Evolutionary conservation across 2,888 invertebrate genomes (phyloP), one percentile per base, ranked within the genome.

Genomic region (Abrostola triplasia): DNA sequence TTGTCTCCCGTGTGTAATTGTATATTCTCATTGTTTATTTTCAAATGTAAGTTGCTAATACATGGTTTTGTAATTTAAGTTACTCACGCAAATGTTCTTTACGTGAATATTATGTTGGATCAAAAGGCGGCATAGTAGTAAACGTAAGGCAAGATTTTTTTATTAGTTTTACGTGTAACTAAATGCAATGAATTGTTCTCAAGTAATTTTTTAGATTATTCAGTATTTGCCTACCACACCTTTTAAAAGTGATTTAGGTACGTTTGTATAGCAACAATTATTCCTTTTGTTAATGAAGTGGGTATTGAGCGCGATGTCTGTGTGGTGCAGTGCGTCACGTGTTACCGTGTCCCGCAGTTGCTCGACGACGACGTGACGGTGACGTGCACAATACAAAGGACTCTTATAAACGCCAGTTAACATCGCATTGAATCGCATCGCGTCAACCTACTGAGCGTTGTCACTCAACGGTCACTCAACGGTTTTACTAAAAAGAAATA

Each of bases 401-500:
- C 82, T 85, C 87, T 85, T 84, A 84, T 82, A 84, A 87, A 84
- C 81, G 84, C 80, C 79, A 84, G 81, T 85, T 85, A 84, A 84
- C 86, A 79, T 80, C 80, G 80, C 79, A 83, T 88, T 89, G 86
- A 90, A 85, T 86, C 86, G 86, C 83, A 80, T 73, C 81, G 79
- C 82, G 88, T 87, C 91, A 88, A 86, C 81, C 83, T 82, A 82
- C 79, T 85, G 80, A 79, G 84, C 69, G 80, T 79, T 88, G 92
- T 92, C 93, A 93, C 88, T 92, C 92, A 92, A 90, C 89, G 92
- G 91, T 92, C 93, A 92, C 79, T 87, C 86, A 85, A 91, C 87
- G 86, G 90, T 89, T 88, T 86, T 86, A 83, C 76, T 76, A 73
- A 73, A 81, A 82, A 87, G 83, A 85, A 86, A 59, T 81, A 79